Evolutionary conservation across 2,113 vertebrate genomes (phyloP).

Genomic region (Alces alces): DNA sequence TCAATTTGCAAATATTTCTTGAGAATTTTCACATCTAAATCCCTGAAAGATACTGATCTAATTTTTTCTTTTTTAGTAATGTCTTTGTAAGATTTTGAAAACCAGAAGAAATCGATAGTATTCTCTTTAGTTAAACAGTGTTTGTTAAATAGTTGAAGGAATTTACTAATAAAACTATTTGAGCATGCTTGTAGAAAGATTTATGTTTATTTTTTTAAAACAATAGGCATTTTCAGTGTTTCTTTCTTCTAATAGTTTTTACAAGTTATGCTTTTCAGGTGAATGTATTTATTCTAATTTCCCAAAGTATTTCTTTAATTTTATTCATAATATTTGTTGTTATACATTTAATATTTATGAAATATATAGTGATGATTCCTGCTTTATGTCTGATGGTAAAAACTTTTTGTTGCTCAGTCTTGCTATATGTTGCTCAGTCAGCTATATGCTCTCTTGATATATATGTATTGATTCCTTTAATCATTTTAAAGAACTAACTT

Average conservation of each 20-base stretch:
- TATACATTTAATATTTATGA: neutral
- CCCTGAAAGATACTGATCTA: neutral
- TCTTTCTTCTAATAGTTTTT: neutral
- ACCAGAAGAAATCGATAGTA: neutral
- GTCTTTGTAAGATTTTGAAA: neutral
- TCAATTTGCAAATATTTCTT: neutral
- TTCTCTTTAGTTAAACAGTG: neutral
- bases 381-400: neutral
- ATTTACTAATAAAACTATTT: neutral
- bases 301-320: neutral
- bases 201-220: neutral
- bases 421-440: neutral
- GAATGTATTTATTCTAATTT: neutral
- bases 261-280: neutral
- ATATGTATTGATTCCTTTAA: neutral
- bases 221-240: neutral
- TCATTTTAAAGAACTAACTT: neutral
- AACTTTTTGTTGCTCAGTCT: neutral
- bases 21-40: neutral
- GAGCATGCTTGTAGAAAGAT: neutral
- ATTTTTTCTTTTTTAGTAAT: neutral
- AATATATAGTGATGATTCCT: neutral
- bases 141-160: neutral
- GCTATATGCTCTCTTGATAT: neutral
- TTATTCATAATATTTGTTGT: neutral